Conservation (phyloP, 2,113 vertebrate species). For the Pitta sordida region DNA sequence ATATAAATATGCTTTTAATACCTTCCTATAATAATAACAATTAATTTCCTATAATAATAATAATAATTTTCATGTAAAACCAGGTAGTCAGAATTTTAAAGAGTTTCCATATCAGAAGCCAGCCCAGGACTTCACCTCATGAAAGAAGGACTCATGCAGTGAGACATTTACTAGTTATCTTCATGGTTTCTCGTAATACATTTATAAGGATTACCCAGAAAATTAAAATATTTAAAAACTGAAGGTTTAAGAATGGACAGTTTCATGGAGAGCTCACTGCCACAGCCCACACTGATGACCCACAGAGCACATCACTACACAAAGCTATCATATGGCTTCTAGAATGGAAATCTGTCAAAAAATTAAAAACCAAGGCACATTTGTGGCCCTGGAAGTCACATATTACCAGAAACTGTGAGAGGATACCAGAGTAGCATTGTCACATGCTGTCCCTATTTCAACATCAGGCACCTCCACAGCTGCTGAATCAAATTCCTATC, state of each 20-base stretch:
- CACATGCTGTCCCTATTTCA: background rate
- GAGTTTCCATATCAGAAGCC: background rate
- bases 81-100: background rate
- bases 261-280: background rate
- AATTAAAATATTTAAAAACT: background rate
- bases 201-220: background rate
- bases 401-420: background rate
- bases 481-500: background rate
- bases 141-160: background rate
- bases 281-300: background rate
- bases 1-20: background rate
- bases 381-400: background rate
- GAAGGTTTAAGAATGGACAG: background rate
- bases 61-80: background rate
- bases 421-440: background rate
- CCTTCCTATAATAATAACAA: background rate
- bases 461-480: background rate
- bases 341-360: background rate
- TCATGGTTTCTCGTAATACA: background rate
- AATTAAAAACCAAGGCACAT: background rate
- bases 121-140: background rate
- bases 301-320: background rate
- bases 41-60: background rate
- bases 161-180: background rate
- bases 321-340: background rate